Evolutionary conservation across 2,888 invertebrate species (phyloP).

Genomic region (Coleophora deauratella): DNA sequence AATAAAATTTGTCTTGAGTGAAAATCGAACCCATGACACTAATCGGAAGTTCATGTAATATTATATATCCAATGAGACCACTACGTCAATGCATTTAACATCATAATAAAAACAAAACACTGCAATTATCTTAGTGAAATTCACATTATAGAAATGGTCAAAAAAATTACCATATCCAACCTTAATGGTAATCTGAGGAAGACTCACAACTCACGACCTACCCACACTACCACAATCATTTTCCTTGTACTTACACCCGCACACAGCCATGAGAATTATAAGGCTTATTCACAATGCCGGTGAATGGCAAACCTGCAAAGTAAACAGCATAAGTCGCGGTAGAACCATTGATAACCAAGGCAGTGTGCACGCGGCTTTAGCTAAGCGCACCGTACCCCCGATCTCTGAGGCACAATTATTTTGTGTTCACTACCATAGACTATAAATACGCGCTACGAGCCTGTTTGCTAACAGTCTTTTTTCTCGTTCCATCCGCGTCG

Average conservation of each 20-base stretch:
- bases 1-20: too few species aligned
- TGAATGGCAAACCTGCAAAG: constrained; percentile 9
- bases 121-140: too few species aligned
- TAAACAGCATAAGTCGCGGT: constrained; percentile 1
- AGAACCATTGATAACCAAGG: constrained; percentile 3
- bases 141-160: background rate
- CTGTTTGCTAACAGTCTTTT: constrained; percentile 67
- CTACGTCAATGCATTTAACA: too few species aligned
- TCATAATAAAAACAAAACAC: too few species aligned
- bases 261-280: constrained; percentile 19
- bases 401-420: constrained; percentile 41
- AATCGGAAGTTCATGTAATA: too few species aligned
- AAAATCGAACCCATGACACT: too few species aligned
- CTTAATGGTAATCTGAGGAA: constrained; percentile 2
- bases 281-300: constrained; percentile 15
- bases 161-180: constrained; percentile 4
- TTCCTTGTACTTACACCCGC: constrained; percentile 39
- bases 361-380: constrained; percentile 6
- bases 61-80: too few species aligned
- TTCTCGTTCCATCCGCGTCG: constrained; percentile 51
- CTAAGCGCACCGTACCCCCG: constrained; percentile 33
- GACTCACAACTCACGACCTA: constrained; percentile 22
- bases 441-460: constrained; percentile 55
- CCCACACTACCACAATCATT: constrained; percentile 30
- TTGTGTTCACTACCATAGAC: constrained; percentile 41